Percentiles rank a stretch among this genome's conserved stretches.
phyloP scores from a whole-genome alignment of 2,797 vertebrate species.

The Channa striata region DNA sequence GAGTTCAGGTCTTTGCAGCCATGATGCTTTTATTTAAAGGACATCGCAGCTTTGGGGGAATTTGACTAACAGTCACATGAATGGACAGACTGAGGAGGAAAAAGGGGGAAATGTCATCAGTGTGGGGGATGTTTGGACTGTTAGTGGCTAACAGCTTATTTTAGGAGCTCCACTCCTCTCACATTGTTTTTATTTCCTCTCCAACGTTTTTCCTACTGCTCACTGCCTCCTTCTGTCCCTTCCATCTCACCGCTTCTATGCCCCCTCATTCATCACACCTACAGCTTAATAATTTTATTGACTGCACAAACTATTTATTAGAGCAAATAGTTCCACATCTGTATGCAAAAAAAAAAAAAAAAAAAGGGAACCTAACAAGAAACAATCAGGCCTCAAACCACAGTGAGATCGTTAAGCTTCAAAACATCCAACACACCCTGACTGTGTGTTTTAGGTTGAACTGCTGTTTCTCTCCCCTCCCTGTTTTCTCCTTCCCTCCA shows the following conservation, averaged over 20 bases:
- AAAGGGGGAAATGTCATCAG: slow-evolving; percentile 46
- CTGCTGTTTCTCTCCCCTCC: slow-evolving; percentile 60
- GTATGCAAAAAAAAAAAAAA: slow-evolving; percentile 12
- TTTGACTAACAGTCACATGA: slow-evolving; percentile 23
- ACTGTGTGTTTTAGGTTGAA: slow-evolving; percentile 37
- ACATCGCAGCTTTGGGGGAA: neutral
- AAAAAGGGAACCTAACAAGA: slow-evolving; percentile 30
- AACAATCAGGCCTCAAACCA: slow-evolving; percentile 33
- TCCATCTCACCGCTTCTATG: slow-evolving; percentile 28
- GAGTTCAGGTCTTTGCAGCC: too few relatives aligned
- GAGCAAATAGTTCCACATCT: slow-evolving; percentile 25
- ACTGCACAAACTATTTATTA: slow-evolving; percentile 37
- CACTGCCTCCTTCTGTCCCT: slow-evolving; percentile 43
- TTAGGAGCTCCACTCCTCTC: slow-evolving; percentile 59
- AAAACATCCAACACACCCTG: slow-evolving; percentile 30
- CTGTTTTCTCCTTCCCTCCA: slow-evolving; percentile 55
- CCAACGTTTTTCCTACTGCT: slow-evolving; percentile 52
- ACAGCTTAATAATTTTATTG: slow-evolving; percentile 26
- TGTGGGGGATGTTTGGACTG: slow-evolving; percentile 62
- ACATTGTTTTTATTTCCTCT: slow-evolving; percentile 72
- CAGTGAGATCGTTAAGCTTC: slow-evolving; percentile 34
- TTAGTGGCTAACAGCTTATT: slow-evolving; percentile 69
- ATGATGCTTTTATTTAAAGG: too few relatives aligned
- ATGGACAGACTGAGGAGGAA: slow-evolving; percentile 25
- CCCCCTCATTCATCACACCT: slow-evolving; percentile 17